Conservation (phyloP, 1,140 invertebrate species). For the Proctacanthus coquilletti region DNA sequence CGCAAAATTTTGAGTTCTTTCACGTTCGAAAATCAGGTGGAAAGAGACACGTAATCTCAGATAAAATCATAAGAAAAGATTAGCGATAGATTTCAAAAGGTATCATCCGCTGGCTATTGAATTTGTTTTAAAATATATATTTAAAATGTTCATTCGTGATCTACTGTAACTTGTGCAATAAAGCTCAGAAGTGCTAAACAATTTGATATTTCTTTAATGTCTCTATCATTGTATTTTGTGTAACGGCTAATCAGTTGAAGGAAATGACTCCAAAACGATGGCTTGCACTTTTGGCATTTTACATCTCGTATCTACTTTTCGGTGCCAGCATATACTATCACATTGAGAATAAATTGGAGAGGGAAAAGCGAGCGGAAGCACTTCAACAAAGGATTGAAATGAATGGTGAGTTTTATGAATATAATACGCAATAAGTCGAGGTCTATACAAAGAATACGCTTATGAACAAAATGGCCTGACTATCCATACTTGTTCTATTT, state of each 20-base stretch:
- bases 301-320: slow-evolving; percentile 56
- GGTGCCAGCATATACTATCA: slow-evolving; percentile 63
- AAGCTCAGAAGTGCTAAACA: background rate
- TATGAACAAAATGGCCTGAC: background rate
- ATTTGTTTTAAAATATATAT: too few species aligned
- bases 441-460: background rate
- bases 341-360: slow-evolving; percentile 53
- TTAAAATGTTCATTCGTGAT: too few species aligned
- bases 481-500: slow-evolving; percentile 4
- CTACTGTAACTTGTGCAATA: too few species aligned
- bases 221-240: background rate
- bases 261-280: slow-evolving; percentile 66
- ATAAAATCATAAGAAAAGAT: too few species aligned
- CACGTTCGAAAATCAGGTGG: too few species aligned
- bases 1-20: too few species aligned
- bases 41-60: too few species aligned
- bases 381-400: slow-evolving; percentile 46
- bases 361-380: slow-evolving; percentile 36
- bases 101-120: too few species aligned
- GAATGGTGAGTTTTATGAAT: slow-evolving; percentile 40
- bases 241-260: background rate
- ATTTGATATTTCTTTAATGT: background rate
- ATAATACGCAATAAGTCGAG: background rate
- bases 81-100: too few species aligned
- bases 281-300: slow-evolving; percentile 55